Evolutionary conservation across 2,797 vertebrate species (phyloP), one percentile per base, ranked within the genome.

Genomic region (Gephyroberyx darwinii): DNA sequence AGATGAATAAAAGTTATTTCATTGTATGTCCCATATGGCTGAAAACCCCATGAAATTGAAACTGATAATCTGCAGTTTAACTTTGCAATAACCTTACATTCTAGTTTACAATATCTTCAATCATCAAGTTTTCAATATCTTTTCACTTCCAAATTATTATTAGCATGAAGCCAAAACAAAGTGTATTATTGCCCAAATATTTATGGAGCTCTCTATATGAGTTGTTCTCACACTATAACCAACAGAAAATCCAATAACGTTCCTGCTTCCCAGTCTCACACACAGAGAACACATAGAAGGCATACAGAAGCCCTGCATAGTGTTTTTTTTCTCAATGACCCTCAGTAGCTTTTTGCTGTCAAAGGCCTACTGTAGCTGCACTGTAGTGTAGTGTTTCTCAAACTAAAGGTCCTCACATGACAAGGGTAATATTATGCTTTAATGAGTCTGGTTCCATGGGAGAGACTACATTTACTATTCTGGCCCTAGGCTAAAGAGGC

Each of bases 351-450:
- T 45, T 59, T 58, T 69, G 1, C 73, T 54, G 54, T 69, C 53
- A 75, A 70, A 78, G 65, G 75, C 65, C 52, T 71, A 52, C 78
- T 80, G 72, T 69, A 62, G 74, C 53, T 53, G 65, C 64, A 65
- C 78, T 74, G 57, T 61, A 62, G 43, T 52, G 9, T 62, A 75
- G 68, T 82, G 78, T 82, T 62, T 54, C 39, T 63, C 48, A 30
- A 68, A n/a, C 70, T 47, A 48, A 69, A 70, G 47, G 8, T 53
- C 43, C 22, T 30, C 4, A 51, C 22, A 31, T 43, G 16, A 84
- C 57, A 73, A 56, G 71, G 51, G 47, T 59, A 48, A 41, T 51
- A 31, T 62, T 71, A 43, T 62, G 65, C 60, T 80, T 72, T 63
- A 61, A 75, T 30, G 63, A 54, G 33, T 10, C 31, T 53, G 50